These are phyloP conservation scores for Aphidius colemani DNA, from an alignment of 2,888 invertebrate species.

Conservation along the genomic window DNA sequence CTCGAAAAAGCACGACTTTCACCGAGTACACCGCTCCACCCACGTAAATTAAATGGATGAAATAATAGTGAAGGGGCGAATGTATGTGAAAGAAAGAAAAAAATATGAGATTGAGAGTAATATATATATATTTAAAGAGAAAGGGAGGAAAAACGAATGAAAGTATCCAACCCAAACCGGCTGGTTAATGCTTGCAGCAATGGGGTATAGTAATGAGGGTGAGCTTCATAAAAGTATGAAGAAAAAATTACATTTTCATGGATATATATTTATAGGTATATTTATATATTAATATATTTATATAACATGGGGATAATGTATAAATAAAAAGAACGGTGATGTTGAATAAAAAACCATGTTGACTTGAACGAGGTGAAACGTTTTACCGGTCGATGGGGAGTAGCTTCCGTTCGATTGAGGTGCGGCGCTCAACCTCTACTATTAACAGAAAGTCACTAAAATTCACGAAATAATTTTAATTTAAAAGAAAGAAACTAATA, in stretches of 20 bases:
- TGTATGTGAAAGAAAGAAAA: slow-evolving; percentile 9
- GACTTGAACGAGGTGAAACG: slow-evolving; percentile 31
- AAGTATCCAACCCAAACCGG: too few relatives aligned
- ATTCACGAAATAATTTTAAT: background rate
- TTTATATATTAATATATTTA: background rate
- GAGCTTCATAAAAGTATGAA: background rate
- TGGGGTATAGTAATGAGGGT: slow-evolving; percentile 16
- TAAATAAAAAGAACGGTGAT: slow-evolving; percentile 12
- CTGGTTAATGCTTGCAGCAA: too few relatives aligned
- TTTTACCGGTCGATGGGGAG: slow-evolving; percentile 52
- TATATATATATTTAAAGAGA: background rate
- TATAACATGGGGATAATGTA: slow-evolving; percentile 12
- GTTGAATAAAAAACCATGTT: slow-evolving; percentile 20
- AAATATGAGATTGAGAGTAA: background rate
- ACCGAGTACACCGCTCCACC: slow-evolving; percentile 35
- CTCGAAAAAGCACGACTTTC: slow-evolving; percentile 35
- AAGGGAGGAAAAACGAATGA: background rate
- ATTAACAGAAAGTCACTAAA: background rate
- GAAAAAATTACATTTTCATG: background rate
- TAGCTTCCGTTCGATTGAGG: slow-evolving; percentile 49
- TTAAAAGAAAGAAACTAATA: background rate
- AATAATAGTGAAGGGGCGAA: slow-evolving; percentile 27
- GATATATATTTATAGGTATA: too few relatives aligned
- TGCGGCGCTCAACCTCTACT: slow-evolving; percentile 31
- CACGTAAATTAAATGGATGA: slow-evolving; percentile 36